phyloP scores from a whole-genome alignment of 2,797 vertebrate genomes.

The Synanceia verrucosa region DNA sequence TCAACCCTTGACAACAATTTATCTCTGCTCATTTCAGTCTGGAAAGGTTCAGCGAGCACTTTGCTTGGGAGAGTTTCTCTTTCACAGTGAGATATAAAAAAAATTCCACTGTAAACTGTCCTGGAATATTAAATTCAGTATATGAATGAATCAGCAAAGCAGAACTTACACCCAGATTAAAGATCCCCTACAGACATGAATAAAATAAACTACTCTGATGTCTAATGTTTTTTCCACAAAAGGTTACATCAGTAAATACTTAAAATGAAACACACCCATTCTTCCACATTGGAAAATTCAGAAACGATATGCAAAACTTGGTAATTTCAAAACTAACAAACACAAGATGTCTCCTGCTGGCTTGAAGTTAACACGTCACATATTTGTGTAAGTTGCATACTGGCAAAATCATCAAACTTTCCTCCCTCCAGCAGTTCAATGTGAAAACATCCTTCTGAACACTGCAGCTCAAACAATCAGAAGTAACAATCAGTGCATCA shows the following conservation, averaged over 20 bases:
- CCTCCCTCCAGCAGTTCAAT: not conserved
- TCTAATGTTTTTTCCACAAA: not conserved
- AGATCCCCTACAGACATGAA: not conserved
- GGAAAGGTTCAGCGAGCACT: not conserved
- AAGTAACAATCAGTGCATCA: not conserved
- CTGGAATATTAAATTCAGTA: not conserved
- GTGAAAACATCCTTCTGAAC: not conserved
- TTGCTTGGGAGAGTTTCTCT: not conserved
- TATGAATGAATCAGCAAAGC: not conserved
- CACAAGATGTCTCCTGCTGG: too few species aligned
- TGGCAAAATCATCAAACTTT: not conserved
- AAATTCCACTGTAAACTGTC: not conserved
- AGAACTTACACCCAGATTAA: not conserved
- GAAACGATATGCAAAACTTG: not conserved
- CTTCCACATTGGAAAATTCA: not conserved
- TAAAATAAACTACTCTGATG: too few species aligned
- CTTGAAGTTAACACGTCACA: not conserved
- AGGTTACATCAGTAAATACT: too few species aligned
- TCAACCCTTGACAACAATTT: not conserved
- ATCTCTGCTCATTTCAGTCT: not conserved
- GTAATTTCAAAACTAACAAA: not conserved
- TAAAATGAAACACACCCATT: not conserved
- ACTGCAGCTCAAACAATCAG: not conserved
- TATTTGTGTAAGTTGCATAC: not conserved
- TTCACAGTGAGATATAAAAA: not conserved